phyloP scores from a whole-genome alignment of 2,797 vertebrate species.

The Crenuchus spilurus region DNA sequence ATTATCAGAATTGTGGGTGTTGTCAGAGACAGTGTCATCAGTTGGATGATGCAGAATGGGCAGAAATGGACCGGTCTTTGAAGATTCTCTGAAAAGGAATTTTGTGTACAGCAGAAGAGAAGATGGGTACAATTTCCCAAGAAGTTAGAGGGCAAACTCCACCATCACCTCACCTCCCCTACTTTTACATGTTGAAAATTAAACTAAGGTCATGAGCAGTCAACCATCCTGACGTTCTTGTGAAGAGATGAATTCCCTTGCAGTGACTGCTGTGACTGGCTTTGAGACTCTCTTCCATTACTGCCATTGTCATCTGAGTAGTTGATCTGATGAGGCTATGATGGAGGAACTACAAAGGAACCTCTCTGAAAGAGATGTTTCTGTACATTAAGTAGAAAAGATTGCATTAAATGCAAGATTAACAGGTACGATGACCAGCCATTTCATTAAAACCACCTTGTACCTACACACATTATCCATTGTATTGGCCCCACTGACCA shows the following conservation, averaged over 20 bases:
- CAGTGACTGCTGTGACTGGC: not conserved
- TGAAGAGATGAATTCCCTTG: not conserved
- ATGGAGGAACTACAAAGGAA: no score
- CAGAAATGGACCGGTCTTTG: not conserved
- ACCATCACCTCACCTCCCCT: not conserved
- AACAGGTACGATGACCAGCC: no score
- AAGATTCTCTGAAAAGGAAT: not conserved
- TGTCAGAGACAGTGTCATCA: not conserved
- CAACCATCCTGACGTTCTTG: not conserved
- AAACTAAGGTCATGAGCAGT: not conserved
- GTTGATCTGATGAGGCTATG: no score
- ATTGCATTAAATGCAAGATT: no score
- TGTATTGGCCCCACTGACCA: no score
- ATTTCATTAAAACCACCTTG: no score
- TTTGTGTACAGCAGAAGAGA: not conserved
- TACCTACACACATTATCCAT: no score
- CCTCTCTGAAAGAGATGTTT: no score
- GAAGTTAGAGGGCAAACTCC: conserved; percentile 13
- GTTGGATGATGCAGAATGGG: not conserved
- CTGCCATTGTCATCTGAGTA: no score
- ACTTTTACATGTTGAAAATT: conserved; percentile 16
- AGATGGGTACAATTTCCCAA: not conserved
- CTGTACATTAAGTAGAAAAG: no score
- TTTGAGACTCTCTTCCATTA: not conserved
- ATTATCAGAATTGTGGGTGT: not conserved